phyloP scores from a whole-genome alignment of 2,888 invertebrate species.

The Bhutanitis thaidina region DNA sequence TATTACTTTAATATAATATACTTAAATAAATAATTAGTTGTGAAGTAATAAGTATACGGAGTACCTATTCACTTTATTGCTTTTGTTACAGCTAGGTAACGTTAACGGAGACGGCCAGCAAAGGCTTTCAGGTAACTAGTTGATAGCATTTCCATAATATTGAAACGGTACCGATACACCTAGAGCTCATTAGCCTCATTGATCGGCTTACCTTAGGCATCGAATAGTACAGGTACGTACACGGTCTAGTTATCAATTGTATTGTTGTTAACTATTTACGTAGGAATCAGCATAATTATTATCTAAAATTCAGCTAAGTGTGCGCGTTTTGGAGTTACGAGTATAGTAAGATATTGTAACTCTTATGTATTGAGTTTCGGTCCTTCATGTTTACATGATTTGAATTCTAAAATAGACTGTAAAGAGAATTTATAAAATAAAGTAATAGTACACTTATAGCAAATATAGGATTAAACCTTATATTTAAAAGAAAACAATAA shows the following conservation, averaged over 20 bases:
- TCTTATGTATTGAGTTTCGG: no score
- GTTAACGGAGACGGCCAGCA: conserved; percentile 40
- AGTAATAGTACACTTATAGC: no score
- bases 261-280: conserved; percentile 1
- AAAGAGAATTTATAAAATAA: no score
- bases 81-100: conserved; percentile 47
- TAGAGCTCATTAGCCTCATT: conserved; percentile 61
- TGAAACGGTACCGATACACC: conserved; percentile 57
- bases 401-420: no score
- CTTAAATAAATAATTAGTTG: no score
- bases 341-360: no score
- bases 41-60: neutral
- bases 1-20: no score
- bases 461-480: no score
- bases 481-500: no score
- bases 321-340: no score
- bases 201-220: conserved; percentile 56
- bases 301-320: no score
- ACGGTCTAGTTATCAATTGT: conserved; percentile 19
- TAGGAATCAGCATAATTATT: neutral
- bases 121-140: conserved; percentile 49
- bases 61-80: conserved; percentile 30
- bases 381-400: no score
- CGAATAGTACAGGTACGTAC: conserved; percentile 33
- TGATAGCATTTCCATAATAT: conserved; percentile 73